Evolutionary conservation across 2,797 vertebrate genomes (phyloP).

Genomic region (Ctenochaetus hawaiiensis): DNA sequence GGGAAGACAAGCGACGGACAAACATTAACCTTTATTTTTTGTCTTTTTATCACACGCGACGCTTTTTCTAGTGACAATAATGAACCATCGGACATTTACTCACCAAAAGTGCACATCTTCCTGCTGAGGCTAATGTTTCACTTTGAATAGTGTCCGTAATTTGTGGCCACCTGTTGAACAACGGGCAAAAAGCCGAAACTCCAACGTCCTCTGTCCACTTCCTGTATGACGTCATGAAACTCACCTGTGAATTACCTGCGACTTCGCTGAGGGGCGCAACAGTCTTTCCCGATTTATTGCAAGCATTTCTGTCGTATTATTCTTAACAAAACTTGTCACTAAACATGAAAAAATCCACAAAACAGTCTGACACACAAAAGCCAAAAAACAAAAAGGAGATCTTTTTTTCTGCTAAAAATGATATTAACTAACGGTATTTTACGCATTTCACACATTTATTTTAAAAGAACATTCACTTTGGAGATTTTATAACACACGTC

Average conservation of each 20-base stretch:
- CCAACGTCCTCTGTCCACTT: constrained; percentile 48
- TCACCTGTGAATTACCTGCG: constrained; percentile 76
- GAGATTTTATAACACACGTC: background rate
- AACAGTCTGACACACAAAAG: no score
- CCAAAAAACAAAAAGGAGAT: no score
- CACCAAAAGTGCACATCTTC: constrained; percentile 78
- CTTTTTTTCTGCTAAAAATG: background rate
- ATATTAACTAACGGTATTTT: background rate
- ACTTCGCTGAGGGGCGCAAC: constrained; percentile 31
- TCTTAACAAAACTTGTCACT: background rate
- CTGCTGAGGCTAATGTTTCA: background rate
- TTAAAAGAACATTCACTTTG: constrained; percentile 54
- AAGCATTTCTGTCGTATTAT: no score
- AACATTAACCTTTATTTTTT: no score
- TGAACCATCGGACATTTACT: constrained; percentile 22
- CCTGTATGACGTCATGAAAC: constrained; percentile 72
- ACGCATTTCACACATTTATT: constrained; percentile 64
- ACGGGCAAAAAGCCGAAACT: background rate
- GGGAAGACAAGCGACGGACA: background rate
- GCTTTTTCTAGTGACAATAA: background rate
- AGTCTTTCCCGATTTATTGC: background rate
- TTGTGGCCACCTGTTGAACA: background rate
- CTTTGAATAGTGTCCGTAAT: background rate
- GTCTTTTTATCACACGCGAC: background rate
- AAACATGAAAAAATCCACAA: no score